phyloP scores from a whole-genome alignment of 2,888 invertebrate genomes.

The Podabrus alpinus region DNA sequence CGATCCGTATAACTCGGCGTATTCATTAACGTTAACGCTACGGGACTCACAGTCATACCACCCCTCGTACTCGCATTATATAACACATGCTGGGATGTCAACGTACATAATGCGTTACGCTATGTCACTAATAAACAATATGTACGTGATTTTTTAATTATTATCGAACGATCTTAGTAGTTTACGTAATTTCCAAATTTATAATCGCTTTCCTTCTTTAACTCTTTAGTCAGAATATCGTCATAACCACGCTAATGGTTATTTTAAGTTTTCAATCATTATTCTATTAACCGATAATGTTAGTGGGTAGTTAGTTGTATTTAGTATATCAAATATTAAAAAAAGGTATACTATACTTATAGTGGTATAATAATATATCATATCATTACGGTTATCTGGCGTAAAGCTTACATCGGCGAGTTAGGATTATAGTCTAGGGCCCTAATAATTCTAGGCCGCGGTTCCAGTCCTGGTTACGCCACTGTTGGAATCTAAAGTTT shows the following conservation, averaged over 20 bases:
- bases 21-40: conserved; percentile 31
- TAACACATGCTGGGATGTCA: conserved; percentile 10
- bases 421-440: no score
- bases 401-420: no score
- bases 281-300: not conserved
- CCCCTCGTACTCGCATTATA: conserved; percentile 6
- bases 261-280: not conserved
- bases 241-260: not conserved
- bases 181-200: not conserved
- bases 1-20: conserved; percentile 44
- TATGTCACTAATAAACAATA: not conserved
- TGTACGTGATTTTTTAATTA: not conserved
- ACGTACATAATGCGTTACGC: not conserved
- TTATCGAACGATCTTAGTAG: not conserved
- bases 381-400: no score
- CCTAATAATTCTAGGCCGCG: no score
- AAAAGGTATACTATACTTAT: no score
- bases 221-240: not conserved
- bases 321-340: not conserved
- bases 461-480: no score
- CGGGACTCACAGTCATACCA: conserved; percentile 14
- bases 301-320: no score
- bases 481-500: no score
- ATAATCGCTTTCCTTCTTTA: not conserved
- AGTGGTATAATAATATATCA: no score